Evolutionary conservation across 2,113 vertebrate genomes (phyloP), one percentile per base, ranked within the genome.

Genomic region (Glaucidium brasilianum): DNA sequence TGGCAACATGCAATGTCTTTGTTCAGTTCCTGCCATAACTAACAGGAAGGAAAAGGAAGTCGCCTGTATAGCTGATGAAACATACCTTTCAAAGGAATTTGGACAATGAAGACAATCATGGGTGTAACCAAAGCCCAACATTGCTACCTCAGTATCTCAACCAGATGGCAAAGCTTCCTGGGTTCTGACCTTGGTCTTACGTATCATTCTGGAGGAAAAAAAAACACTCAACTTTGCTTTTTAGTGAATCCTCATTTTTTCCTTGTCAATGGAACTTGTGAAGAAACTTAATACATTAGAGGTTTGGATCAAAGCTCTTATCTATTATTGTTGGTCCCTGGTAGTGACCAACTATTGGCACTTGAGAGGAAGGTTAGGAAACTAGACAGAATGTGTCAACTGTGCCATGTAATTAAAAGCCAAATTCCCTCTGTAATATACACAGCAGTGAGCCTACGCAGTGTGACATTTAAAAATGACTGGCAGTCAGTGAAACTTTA

Each of bases 31-130:
- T 93, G 71, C 81, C 89, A 79, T 62, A 86, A 78, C 69, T n/a
- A 49, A 69, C 6, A 6, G 92, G 92, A 95, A 97, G 92, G 94
- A 96, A 96, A 94, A 91, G 77, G 94, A 96, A 66, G 85, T 55
- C 49, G 78, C 73, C 58, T 39, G 18, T 63, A 79, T 5, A 39
- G 77, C 12, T 60, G 14, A 80, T 50, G 43, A 87, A 92, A 82
- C 14, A 67, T 90, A 92, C 52, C 80, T 94, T 81, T 74, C 56
- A 92, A 81, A 91, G 49, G 64, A 88, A 62, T 84, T 59, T 84
- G 80, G 64, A 52, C 60, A 81, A 64, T 78, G 59, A 85, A 75
- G 81, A 94, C 81, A 96, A 92, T 85, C 50, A 73, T 72, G 84
- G 87, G 92, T 88, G 87, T 94, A 91, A 93, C 92, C 72, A 67